phyloP scores from a whole-genome alignment of 2,113 vertebrate genomes.

The Kryptolebias marmoratus region DNA sequence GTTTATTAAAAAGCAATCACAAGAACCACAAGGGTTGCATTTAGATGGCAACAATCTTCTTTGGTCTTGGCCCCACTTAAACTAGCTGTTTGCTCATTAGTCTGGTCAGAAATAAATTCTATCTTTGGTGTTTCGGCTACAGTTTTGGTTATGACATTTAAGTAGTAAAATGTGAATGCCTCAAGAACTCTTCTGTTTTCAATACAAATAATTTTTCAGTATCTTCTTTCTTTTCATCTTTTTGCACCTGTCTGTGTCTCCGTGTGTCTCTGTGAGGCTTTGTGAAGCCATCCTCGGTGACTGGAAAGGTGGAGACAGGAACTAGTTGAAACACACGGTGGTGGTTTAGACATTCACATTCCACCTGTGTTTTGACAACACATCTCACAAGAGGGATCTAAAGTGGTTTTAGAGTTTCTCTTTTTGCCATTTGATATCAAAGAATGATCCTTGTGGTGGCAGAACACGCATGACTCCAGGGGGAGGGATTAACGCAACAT shows the following conservation, averaged over 20 bases:
- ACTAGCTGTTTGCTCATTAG: too few relatives aligned
- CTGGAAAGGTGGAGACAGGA: constrained; percentile 61
- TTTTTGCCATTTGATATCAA: constrained; percentile 80
- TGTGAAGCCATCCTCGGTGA: constrained; percentile 50
- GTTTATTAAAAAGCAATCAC: too few relatives aligned
- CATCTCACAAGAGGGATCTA: constrained; percentile 71
- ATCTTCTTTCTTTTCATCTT: constrained; percentile 44
- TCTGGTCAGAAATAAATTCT: too few relatives aligned
- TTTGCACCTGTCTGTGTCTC: constrained; percentile 49
- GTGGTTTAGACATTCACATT: constrained; percentile 73
- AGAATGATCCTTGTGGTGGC: constrained; percentile 78
- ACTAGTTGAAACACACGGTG: constrained; percentile 70
- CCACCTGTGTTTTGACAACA: constrained; percentile 83
- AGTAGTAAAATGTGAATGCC: constrained; percentile 7
- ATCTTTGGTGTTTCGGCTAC: constrained; percentile 3
- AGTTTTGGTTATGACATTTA: background rate
- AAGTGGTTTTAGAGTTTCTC: constrained; percentile 80
- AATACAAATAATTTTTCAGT: background rate
- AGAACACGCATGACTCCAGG: constrained; percentile 73
- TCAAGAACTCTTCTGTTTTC: background rate
- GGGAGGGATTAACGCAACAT: constrained; percentile 83
- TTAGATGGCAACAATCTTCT: too few relatives aligned
- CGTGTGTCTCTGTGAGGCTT: constrained; percentile 51
- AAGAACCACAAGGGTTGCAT: too few relatives aligned
- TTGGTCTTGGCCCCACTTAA: too few relatives aligned